Percentiles rank a stretch among this genome's conserved stretches.
Conservation (phyloP, 53 echinoderm and acorn worm species). For the Mesocentrotus franciscanus region DNA sequence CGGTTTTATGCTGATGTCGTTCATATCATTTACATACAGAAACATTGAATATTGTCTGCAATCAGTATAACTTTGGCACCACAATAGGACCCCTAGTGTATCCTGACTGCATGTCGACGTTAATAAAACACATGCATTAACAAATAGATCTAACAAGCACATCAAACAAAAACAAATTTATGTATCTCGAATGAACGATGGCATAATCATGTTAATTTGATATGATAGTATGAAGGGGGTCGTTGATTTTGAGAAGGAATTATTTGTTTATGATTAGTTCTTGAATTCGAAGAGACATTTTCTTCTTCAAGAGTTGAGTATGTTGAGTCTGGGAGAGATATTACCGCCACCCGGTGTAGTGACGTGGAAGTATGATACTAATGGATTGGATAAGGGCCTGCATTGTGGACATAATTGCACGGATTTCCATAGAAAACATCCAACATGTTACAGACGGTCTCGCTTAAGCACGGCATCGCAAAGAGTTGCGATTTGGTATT, state of each 20-base stretch:
- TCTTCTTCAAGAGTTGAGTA: neutral
- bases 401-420: conserved; percentile 33
- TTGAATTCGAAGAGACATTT: neutral
- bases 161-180: neutral
- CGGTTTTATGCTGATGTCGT: neutral
- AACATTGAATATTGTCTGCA: neutral
- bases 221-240: conserved; percentile 26
- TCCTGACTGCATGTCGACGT: neutral
- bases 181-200: neutral
- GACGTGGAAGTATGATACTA: conserved; percentile 21
- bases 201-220: conserved; percentile 30
- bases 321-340: neutral
- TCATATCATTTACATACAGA: neutral
- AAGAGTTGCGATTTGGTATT: neutral
- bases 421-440: conserved; percentile 20
- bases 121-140: neutral
- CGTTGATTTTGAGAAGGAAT: conserved; percentile 46
- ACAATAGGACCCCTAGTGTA: neutral
- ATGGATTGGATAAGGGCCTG: conserved; percentile 19
- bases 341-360: conserved; percentile 23
- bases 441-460: neutral
- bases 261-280: conserved; percentile 13
- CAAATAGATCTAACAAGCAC: neutral
- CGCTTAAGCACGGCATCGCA: neutral
- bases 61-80: neutral